Evolutionary conservation across 1,140 invertebrate genomes (phyloP).

Genomic region (Rhagoletis zephyria): DNA sequence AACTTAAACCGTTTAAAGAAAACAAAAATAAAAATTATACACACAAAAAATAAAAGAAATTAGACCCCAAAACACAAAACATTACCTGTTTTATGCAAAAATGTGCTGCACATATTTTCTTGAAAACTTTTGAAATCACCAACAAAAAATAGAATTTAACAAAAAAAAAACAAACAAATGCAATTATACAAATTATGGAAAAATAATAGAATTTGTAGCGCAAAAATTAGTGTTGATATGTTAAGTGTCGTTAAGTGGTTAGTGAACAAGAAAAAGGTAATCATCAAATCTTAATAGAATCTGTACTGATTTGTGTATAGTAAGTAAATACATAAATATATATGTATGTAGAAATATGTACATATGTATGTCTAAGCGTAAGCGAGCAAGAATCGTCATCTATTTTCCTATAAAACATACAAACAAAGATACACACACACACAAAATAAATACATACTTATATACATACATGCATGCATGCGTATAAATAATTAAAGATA

Average conservation of each 20-base stretch:
- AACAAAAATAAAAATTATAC: no score
- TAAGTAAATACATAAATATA: background rate
- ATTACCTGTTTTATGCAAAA: background rate
- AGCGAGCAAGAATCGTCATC: conserved; percentile 32
- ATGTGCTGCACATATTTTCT: conserved; percentile 20
- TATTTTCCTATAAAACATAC: conserved; percentile 46
- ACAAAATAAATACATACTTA: background rate
- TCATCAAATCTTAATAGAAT: conserved; percentile 3
- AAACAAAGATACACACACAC: conserved; percentile 6
- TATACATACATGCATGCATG: background rate
- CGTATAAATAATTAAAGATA: background rate
- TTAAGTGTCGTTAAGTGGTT: conserved; percentile 42
- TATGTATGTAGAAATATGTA: background rate
- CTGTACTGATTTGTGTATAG: background rate
- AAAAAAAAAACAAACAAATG: background rate
- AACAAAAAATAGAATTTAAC: background rate
- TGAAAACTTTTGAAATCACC: conserved; percentile 32
- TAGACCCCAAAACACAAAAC: no score
- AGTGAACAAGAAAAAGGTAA: conserved; percentile 19
- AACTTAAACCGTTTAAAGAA: no score
- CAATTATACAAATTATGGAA: background rate
- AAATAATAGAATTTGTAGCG: conserved; percentile 4
- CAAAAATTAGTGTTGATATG: conserved; percentile 36
- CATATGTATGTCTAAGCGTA: background rate
- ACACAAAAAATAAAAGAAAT: no score